Evolutionary conservation across 2,888 invertebrate genomes (phyloP), one percentile per base, ranked within the genome.

Genomic region (Junonia oenone): DNA sequence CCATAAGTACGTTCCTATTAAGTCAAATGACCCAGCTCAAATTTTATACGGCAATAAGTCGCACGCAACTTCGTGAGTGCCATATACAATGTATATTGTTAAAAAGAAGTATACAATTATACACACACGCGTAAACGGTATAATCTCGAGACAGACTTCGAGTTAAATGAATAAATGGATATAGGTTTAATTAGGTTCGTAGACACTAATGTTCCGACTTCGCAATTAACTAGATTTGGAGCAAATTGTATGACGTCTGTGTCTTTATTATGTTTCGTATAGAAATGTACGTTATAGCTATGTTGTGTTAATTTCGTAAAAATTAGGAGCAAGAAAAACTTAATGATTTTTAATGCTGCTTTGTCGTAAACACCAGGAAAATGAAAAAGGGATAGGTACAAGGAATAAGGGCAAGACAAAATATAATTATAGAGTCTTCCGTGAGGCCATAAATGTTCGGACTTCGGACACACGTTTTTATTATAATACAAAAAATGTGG

Each of bases 31-130:
- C 61, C 75, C 71, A 66, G 65, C 69, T 76, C 71, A 63, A 81
- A 76, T 84, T 83, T 80, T 80, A 83, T 79, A 67, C 64, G 71
- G 73, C 70, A 61, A 75, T 83, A 81, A 58, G 48, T 58, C 52
- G 51, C 63, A 58, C 55, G 60, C 60, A 57, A 58, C 52, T 33
- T 15, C 37, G 57, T 54, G 40, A 47, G 27, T 59, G 22, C 27
- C 47, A 47, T 54, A 48, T 53, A 52, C 51, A 29, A 29, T 38
- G 31, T 46, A 37, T 37, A 8, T 15, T 43, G 43, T 43, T 43
- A 43, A 43, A 43, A 43, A 40, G 2, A 11, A 13, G 22, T 43
- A 11, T 11, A 9, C 9, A 40, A 17, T 17, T 9, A 37, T 15
- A 37, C 37, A 37, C 14, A 17, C 17, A 11, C 2, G 17, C 38